These are phyloP conservation scores for Physeter macrocephalus DNA, from an alignment of 2,113 vertebrate genomes.

Conservation along the genomic window DNA sequence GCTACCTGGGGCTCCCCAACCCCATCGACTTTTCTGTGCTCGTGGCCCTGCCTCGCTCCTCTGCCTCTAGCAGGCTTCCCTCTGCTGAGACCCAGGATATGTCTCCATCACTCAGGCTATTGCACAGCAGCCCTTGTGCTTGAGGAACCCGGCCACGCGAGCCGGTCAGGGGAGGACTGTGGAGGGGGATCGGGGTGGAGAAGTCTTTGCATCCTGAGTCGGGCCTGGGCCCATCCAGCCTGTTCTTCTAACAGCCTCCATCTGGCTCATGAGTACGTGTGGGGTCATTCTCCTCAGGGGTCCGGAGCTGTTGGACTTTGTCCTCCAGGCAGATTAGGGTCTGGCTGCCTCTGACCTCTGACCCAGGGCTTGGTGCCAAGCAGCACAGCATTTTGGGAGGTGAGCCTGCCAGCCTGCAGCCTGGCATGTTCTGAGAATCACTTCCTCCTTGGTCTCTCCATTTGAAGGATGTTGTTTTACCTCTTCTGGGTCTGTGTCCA, in stretches of 20 bases:
- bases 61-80: neutral
- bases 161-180: neutral
- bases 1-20: no score
- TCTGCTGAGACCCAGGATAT: neutral
- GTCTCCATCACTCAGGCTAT: no score
- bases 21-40: neutral
- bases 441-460: neutral
- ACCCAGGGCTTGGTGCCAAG: neutral
- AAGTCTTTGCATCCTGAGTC: neutral
- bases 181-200: neutral
- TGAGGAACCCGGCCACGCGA: rapidly evolving
- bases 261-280: neutral
- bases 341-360: neutral
- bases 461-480: neutral
- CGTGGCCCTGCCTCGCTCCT: no score
- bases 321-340: neutral
- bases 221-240: neutral
- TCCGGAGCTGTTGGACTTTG: neutral
- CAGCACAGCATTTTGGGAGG: rapidly evolving
- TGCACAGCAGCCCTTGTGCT: neutral
- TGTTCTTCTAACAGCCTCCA: neutral
- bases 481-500: neutral
- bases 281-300: neutral
- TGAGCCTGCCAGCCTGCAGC: rapidly evolving
- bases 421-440: neutral